Evolutionary conservation across 2,113 vertebrate species (phyloP), one percentile per base, ranked within the genome.

Genomic region (Vicugna pacos): DNA sequence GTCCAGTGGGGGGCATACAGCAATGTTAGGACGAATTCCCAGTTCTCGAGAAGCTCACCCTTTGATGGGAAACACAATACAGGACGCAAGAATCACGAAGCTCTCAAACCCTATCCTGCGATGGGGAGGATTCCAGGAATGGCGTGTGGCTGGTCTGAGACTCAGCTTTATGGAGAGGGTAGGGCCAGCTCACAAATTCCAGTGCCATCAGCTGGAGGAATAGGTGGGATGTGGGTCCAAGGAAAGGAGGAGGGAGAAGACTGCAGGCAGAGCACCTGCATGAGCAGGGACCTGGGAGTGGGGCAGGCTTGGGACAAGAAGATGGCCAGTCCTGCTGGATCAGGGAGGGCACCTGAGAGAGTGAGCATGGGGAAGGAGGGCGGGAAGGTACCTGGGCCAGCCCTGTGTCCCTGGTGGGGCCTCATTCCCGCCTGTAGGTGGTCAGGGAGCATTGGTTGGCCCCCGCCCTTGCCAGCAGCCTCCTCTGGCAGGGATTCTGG

Each of bases 261-360:
- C 2, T 50, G 83, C 4, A 19, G 54, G 60, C 67, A 19, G 69
- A 48, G 13, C 50, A 46, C n/a, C 64, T 93, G 76, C 5, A 0
- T 14, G 42, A 15, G 58, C 7, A 58, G 70, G 35, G 30, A 24
- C 64, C 38, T 48, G 17, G 14, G 48, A 6, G 38, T 6, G 30
- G 24, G 60, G 11, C 56, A 30, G 72, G 48, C 15, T 1, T 7
- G 24, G 22, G 14, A n/a, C 3, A 13, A 24, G 72, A 58, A 26
- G 80, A 19, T 14, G 35, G 50, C 38, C 6, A 5, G 70, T 35
- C n/a, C 14, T 12, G 32, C 19, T 26, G 80, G 42, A 28, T 70
- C 52, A 1, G 4, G 79, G 54, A 12, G n/a, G 42, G 54, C 0
- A 0, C 32, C 17, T 0, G 4, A 7, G 8, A 35, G n/a, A 28